These are phyloP conservation scores for Clarias fuscus DNA, from an alignment of 2,797 vertebrate species.

Conservation along the genomic window DNA sequence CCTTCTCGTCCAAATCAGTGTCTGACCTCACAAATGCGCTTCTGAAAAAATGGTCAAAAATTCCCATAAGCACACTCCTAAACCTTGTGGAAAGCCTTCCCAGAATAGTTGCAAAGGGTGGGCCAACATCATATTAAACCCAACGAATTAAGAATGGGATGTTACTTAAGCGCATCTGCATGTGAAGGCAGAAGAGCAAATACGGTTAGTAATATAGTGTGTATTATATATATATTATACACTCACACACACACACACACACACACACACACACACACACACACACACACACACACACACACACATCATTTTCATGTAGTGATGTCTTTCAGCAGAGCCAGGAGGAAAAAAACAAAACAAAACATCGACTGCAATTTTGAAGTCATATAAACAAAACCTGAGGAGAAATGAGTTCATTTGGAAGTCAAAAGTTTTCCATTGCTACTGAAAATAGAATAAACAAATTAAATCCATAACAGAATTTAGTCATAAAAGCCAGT, in stretches of 20 bases:
- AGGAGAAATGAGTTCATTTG: neutral
- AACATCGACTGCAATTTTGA: slow-evolving; percentile 3
- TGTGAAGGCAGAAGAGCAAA: too few species aligned
- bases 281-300: neutral
- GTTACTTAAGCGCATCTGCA: too few species aligned
- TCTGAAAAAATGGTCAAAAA: too few species aligned
- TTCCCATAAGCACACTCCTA: too few species aligned
- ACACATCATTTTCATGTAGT: neutral
- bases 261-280: neutral
- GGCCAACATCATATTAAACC: too few species aligned
- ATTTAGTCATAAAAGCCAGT: slow-evolving; percentile 13
- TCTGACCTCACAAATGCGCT: too few species aligned
- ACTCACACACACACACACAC: neutral
- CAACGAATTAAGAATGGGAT: too few species aligned
- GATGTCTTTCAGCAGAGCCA: neutral
- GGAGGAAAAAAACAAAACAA: neutral
- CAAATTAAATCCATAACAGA: neutral
- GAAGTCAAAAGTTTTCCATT: slow-evolving; percentile 16
- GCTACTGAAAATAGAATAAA: slow-evolving; percentile 26
- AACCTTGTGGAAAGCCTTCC: too few species aligned
- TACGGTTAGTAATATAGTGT: too few species aligned
- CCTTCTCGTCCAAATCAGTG: too few species aligned
- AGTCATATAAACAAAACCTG: slow-evolving; percentile 7
- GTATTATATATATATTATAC: neutral
- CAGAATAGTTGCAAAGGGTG: too few species aligned